phyloP scores from a whole-genome alignment of 1,140 invertebrate species.

The Drosophila cardini region DNA sequence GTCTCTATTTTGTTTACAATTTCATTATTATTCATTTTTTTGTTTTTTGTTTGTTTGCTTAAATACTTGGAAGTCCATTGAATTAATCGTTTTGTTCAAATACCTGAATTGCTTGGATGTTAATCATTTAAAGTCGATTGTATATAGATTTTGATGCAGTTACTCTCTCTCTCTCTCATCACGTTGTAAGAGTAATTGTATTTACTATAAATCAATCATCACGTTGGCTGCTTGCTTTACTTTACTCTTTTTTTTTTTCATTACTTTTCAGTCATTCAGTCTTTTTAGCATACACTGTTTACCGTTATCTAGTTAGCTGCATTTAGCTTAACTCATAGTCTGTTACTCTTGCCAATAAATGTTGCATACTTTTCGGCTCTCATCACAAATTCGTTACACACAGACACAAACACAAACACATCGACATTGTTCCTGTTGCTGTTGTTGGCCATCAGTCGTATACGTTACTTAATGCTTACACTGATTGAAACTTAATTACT shows the following conservation, averaged over 20 bases:
- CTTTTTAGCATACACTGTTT: constrained; percentile 62
- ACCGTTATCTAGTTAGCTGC: constrained; percentile 31
- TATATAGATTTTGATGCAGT: no score
- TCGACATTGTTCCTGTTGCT: constrained; percentile 22
- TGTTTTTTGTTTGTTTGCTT: constrained; percentile 45
- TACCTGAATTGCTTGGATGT: constrained; percentile 83
- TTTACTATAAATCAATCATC: constrained; percentile 54
- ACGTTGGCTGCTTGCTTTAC: constrained; percentile 35
- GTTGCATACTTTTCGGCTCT: constrained; percentile 41
- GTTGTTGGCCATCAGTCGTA: constrained; percentile 56
- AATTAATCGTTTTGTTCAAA: constrained; percentile 69
- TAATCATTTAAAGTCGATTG: constrained; percentile 29
- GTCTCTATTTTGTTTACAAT: constrained; percentile 57
- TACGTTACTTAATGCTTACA: constrained; percentile 27
- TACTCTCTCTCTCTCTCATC: constrained; percentile 10
- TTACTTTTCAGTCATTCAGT: constrained; percentile 60
- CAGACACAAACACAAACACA: constrained; percentile 55
- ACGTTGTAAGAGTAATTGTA: constrained; percentile 13
- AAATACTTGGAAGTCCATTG: constrained; percentile 76
- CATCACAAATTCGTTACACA: constrained; percentile 63
- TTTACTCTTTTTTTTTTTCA: constrained; percentile 22
- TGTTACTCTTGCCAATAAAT: constrained; percentile 18
- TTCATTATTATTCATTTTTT: constrained; percentile 54
- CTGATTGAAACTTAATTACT: constrained; percentile 51
- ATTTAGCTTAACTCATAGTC: not conserved